A percentile compares a stretch with the other conserved stretches of the same genome.
Conservation (phyloP, 2,888 invertebrate species). For the Polymixis lichenea region DNA sequence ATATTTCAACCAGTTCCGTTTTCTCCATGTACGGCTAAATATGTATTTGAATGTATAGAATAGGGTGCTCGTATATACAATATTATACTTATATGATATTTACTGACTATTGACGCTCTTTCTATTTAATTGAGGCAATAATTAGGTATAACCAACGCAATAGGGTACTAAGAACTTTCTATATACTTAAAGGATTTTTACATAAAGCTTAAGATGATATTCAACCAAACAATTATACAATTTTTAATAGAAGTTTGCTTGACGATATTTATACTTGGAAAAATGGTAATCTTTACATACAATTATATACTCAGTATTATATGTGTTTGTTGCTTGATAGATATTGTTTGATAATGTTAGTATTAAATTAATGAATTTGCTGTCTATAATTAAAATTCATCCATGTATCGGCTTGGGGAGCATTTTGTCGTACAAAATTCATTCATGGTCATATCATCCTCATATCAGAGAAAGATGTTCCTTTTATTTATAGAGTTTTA, state of each 20-base stretch:
- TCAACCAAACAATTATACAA: constrained; percentile 72
- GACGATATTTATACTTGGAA: constrained; percentile 72
- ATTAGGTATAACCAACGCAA: constrained; percentile 77
- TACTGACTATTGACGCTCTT: constrained; percentile 73
- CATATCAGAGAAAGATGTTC: constrained; percentile 79
- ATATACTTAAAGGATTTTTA: constrained; percentile 77
- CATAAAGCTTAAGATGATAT: constrained; percentile 77
- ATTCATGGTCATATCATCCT: constrained; percentile 88
- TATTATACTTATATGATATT: constrained; percentile 69
- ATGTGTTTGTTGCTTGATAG: constrained; percentile 67
- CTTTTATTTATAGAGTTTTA: constrained; percentile 63
- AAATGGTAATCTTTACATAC: constrained; percentile 68
- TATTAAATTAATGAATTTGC: constrained; percentile 56
- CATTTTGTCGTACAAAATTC: constrained; percentile 82
- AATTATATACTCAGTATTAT: constrained; percentile 75
- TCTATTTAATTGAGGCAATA: constrained; percentile 83
- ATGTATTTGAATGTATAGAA: constrained; percentile 66
- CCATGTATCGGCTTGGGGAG: constrained; percentile 67
- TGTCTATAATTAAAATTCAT: constrained; percentile 58
- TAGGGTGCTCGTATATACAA: constrained; percentile 74
- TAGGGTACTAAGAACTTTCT: constrained; percentile 77
- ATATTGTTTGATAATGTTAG: constrained; percentile 63
- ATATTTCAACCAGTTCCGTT: constrained; percentile 68
- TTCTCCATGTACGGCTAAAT: constrained; percentile 57
- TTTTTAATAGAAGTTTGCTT: constrained; percentile 74